phyloP scores from a whole-genome alignment of 2,113 vertebrate species.

The Meles meles region DNA sequence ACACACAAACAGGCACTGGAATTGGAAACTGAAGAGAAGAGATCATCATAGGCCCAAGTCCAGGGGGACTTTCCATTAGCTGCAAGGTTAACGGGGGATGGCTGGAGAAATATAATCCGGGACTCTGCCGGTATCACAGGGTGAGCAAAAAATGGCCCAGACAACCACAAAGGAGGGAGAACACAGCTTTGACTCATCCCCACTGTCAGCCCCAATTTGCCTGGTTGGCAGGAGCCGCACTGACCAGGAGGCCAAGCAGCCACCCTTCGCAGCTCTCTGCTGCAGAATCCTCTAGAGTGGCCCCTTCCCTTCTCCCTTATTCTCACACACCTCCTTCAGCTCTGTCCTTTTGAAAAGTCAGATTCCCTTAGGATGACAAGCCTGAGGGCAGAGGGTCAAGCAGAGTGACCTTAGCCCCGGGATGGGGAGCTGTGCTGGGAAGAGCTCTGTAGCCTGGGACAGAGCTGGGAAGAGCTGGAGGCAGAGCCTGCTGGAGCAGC shows the following conservation, averaged over 20 bases:
- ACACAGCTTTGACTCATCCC: background rate
- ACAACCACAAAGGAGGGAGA: constrained; percentile 20
- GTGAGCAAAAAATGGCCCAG: background rate
- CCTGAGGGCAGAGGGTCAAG: background rate
- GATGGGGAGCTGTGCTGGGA: background rate
- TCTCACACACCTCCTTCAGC: background rate
- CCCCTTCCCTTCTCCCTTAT: background rate
- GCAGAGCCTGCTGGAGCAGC: background rate
- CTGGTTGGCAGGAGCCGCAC: background rate
- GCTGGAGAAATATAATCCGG: constrained; percentile 61
- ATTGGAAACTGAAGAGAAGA: constrained; percentile 67
- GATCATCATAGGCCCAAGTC: constrained; percentile 49
- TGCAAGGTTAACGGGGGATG: background rate
- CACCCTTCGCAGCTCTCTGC: background rate
- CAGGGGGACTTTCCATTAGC: constrained; percentile 65
- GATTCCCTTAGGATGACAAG: background rate
- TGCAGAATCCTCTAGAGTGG: background rate
- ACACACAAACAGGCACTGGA: constrained; percentile 55
- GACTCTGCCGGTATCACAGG: background rate
- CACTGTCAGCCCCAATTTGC: background rate
- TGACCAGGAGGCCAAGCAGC: background rate
- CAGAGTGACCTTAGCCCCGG: background rate
- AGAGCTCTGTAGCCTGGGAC: background rate
- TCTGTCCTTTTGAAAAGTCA: background rate
- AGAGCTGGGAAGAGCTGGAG: background rate